Evolutionary conservation across 1,140 invertebrate genomes (phyloP), one percentile per base, ranked within the genome.

Genomic region (Plodia interpunctella): DNA sequence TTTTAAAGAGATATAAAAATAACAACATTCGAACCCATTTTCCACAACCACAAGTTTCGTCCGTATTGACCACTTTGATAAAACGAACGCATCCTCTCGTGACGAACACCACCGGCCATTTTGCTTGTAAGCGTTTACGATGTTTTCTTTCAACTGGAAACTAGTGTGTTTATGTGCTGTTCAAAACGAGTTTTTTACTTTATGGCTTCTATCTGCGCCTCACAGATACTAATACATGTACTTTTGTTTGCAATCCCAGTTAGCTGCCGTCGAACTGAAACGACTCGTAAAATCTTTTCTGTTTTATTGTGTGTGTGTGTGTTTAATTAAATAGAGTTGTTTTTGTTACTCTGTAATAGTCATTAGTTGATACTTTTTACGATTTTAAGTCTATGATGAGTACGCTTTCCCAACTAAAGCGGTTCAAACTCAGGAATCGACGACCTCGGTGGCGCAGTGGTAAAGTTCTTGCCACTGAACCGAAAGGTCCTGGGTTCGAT

Each of bases 51-150:
- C n/a, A n/a, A n/a, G n/a, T n/a, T n/a, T n/a, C n/a, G n/a, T n/a
- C n/a, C n/a, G 15, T 44, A 0, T n/a, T 44, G 13, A n/a, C 51
- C n/a, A n/a, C n/a, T n/a, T 25, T 25, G 11, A 10, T n/a, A 25
- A 25, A 2, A 2, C 6, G 21, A 10, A 13, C 56, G 59, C 51
- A 60, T 0, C 1, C 49, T 44, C 62, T 44, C 32, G 3, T 59
- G 10, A 35, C 59, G 70, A 55, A 50, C 6, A 55, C 66, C 30
- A 13, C 59, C 0, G 53, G 58, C 60, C 58, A 73, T 70, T 80
- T 72, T 65, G 78, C 78, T 79, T 77, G 71, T 76, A 78, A 80
- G 60, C 75, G 70, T 78, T 85, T 78, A 80, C 75, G 82, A 79
- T 74, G 72, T 80, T 82, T 81, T 78, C 78, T 81, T 78, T 77